phyloP scores from a whole-genome alignment of 2,888 invertebrate genomes.

The Mythimna loreyi region DNA sequence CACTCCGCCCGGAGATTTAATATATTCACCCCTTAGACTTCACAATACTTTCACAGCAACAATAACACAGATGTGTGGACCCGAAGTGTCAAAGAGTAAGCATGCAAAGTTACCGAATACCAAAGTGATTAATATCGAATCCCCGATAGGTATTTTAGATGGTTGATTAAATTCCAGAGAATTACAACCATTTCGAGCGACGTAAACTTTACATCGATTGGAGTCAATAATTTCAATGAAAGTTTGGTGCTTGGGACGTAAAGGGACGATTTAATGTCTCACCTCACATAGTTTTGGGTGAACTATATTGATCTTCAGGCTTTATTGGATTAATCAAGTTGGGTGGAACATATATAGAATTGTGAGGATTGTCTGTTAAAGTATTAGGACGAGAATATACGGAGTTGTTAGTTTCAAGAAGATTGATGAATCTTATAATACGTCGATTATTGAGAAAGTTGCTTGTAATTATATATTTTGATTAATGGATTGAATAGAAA shows the following conservation, averaged over 20 bases:
- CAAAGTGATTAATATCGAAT: slow-evolving; percentile 69
- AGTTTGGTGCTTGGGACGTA: slow-evolving; percentile 64
- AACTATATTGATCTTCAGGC: slow-evolving; percentile 51
- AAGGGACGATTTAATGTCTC: slow-evolving; percentile 65
- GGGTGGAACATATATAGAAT: slow-evolving; percentile 14
- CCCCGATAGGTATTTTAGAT: slow-evolving; percentile 80
- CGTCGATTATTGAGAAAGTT: slow-evolving; percentile 28
- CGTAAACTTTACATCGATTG: slow-evolving; percentile 85
- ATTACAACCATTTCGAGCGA: slow-evolving; percentile 76
- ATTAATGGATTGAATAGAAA: slow-evolving; percentile 8
- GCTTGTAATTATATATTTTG: slow-evolving; percentile 8
- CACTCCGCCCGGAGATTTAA: slow-evolving; percentile 40
- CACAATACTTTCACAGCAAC: slow-evolving; percentile 48
- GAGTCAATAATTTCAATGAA: slow-evolving; percentile 80
- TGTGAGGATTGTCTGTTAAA: slow-evolving; percentile 46
- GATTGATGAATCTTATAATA: slow-evolving; percentile 33
- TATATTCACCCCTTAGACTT: slow-evolving; percentile 50
- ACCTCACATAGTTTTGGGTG: slow-evolving; percentile 58
- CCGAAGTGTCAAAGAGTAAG: slow-evolving; percentile 70
- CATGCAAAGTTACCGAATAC: slow-evolving; percentile 64
- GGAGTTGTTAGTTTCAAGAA: slow-evolving; percentile 10
- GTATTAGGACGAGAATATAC: slow-evolving; percentile 29
- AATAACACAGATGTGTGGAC: slow-evolving; percentile 68
- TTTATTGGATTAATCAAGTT: slow-evolving; percentile 58
- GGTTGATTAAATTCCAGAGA: slow-evolving; percentile 86